Evolutionary conservation across 2,113 vertebrate species (phyloP), one percentile per base, ranked within the genome.

Genomic region (Crotophaga sulcirostris): DNA sequence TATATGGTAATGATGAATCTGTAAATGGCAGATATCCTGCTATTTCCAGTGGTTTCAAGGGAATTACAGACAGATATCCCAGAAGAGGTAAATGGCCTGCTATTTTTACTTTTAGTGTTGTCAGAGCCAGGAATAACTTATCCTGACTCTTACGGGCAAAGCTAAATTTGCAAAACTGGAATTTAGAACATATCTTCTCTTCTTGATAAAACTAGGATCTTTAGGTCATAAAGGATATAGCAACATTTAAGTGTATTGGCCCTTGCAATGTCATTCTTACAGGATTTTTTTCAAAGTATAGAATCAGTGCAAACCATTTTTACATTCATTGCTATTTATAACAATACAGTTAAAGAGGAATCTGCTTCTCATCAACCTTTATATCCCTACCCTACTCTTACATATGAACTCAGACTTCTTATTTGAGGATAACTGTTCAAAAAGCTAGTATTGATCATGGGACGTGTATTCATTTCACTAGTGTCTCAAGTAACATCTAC

Each of bases 71-170:
- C 17, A 89, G 10, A 60, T 91, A 89, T 54, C 60, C 36, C 78
- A 89, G 70, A 87, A 91, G 51, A 93, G 64, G 60, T 45, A 72
- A 72, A 60, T 58, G 49, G 31, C 45, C 58, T 33, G 5, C 15
- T 87, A n/a, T 58, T 94, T 92, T 93, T 79, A 73, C 60, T 91
- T 87, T 87, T 56, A 83, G n/a, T 14, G 26, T 33, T 79, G 58
- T 83, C 70, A 76, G 45, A 79, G 12, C 58, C 33, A 87, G 66
- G 63, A 94, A 91, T 81, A 96, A 51, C 21, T 89, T 55, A 73
- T 17, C n/a, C 79, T 94, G 45, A 73, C 73, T 87, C 34, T 82
- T 62, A 73, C 1, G 25, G 54, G 64, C 40, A 72, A 84, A 56
- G 19, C 31, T 91, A 84, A 85, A 84, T 62, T 82, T 89, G 11